Conservation (phyloP, 1,140 invertebrate species). For the Lordiphosa mommai region DNA sequence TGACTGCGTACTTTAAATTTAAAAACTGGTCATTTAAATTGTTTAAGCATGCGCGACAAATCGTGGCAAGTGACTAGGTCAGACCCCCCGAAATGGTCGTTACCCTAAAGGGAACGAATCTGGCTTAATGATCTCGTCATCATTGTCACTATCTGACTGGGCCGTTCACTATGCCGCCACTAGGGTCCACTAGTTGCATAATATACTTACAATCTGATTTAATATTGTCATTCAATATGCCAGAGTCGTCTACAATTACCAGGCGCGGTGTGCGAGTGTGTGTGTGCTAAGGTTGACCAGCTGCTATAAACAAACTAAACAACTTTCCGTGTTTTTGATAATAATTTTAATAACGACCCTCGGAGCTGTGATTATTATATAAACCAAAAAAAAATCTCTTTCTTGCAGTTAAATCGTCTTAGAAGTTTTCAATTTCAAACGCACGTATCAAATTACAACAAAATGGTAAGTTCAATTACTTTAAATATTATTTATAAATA, state of each 20-base stretch:
- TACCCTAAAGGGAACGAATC: conserved; percentile 20
- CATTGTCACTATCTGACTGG: conserved; percentile 30
- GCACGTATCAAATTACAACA: conserved; percentile 48
- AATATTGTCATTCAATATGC: conserved; percentile 71
- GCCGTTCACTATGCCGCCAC: conserved; percentile 46
- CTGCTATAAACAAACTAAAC: conserved; percentile 24
- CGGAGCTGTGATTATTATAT: conserved; percentile 27
- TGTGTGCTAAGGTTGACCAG: conserved; percentile 11
- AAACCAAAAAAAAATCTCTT: conserved; percentile 16
- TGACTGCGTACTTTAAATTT: conserved; percentile 66
- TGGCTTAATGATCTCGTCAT: conserved; percentile 32
- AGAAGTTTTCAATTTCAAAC: conserved; percentile 45
- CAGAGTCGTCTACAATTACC: conserved; percentile 63
- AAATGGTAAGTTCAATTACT: conserved; percentile 49
- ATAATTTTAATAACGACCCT: conserved; percentile 9
- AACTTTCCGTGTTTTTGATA: conserved; percentile 33
- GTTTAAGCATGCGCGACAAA: conserved; percentile 59
- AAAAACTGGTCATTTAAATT: conserved; percentile 66
- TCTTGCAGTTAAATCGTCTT: conserved; percentile 56
- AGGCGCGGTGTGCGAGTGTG: conserved; percentile 5
- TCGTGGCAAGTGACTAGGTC: conserved; percentile 19
- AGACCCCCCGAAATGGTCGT: conserved; percentile 19
- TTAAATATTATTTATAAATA: background rate
- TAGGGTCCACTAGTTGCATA: conserved; percentile 65
- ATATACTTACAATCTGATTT: conserved; percentile 56